phyloP scores from a whole-genome alignment of 2,888 invertebrate species.

The Opisthograptis luteolata region DNA sequence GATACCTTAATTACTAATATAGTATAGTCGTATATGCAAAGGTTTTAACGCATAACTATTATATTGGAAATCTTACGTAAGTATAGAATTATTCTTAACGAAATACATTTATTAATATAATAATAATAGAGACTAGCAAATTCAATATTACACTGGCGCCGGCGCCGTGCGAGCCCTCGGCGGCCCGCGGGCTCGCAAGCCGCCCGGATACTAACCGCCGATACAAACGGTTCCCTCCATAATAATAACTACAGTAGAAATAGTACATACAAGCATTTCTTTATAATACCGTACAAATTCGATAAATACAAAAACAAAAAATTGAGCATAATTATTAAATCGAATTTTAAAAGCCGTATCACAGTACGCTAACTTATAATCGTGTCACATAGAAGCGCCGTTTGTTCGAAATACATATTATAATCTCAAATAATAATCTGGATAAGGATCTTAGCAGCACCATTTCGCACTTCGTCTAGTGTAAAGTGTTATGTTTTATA shows the following conservation, averaged over 20 bases:
- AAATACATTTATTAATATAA: conserved; percentile 60
- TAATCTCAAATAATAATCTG: no score
- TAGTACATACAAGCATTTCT: conserved; percentile 42
- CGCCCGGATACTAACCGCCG: background rate
- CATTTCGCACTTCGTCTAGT: no score
- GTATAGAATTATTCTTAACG: conserved; percentile 55
- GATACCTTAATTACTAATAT: conserved; percentile 63
- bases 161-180: background rate
- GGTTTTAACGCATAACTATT: conserved; percentile 54
- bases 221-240: conserved; percentile 18
- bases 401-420: conserved; percentile 37
- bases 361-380: conserved; percentile 77
- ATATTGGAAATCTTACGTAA: conserved; percentile 67
- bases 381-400: conserved; percentile 47
- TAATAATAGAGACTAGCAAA: conserved; percentile 83
- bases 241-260: conserved; percentile 37
- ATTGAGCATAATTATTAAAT: conserved; percentile 73
- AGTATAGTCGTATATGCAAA: conserved; percentile 44
- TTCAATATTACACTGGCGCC: conserved; percentile 61
- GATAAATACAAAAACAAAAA: conserved; percentile 59
- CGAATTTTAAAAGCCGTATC: conserved; percentile 73
- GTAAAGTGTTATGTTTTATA: no score
- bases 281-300: conserved; percentile 52
- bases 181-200: background rate
- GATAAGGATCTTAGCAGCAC: no score